phyloP scores from a whole-genome alignment of 2,113 vertebrate genomes.

The Junco hyemalis region DNA sequence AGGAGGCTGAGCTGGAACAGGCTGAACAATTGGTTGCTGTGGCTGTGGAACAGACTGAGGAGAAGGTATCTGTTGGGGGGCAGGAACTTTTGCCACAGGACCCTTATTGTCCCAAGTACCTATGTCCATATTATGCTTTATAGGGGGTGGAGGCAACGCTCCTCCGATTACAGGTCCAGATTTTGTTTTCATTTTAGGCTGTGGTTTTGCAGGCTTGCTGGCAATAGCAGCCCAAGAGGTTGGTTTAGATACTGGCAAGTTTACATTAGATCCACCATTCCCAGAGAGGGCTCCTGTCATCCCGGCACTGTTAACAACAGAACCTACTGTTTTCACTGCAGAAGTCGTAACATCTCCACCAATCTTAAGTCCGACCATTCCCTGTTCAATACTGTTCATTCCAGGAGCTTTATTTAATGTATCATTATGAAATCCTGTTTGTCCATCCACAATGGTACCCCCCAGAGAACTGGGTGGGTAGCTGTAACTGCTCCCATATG shows the following conservation, averaged over 20 bases:
- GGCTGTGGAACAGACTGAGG: constrained; percentile 73
- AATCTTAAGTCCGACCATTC: constrained; percentile 93
- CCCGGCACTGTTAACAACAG: constrained; percentile 85
- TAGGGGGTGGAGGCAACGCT: constrained; percentile 87
- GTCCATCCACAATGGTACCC: constrained; percentile 91
- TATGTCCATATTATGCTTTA: constrained; percentile 98
- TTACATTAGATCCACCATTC: constrained; percentile 82
- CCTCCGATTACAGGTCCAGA: constrained; percentile 82
- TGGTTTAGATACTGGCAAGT: constrained; percentile 87
- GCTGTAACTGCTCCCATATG: constrained; percentile 92
- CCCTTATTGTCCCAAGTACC: constrained; percentile 97
- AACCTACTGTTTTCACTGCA: constrained; percentile 88
- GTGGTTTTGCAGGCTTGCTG: constrained; percentile 92
- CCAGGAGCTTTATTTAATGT: constrained; percentile 93
- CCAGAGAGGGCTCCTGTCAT: constrained; percentile 83
- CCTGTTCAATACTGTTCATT: constrained; percentile 95
- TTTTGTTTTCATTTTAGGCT: constrained; percentile 90
- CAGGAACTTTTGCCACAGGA: constrained; percentile 84
- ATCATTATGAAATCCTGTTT: constrained; percentile 91
- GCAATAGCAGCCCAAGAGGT: constrained; percentile 96
- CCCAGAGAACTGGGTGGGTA: constrained; percentile 93
- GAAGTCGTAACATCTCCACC: constrained; percentile 86
- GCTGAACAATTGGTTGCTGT: constrained; percentile 81
- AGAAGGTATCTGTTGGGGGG: constrained; percentile 73
- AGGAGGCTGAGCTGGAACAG: constrained; percentile 82